Base-by-base conservation (phyloP, 1,140 invertebrate species). In the Trichonephila clavipes region DNA sequence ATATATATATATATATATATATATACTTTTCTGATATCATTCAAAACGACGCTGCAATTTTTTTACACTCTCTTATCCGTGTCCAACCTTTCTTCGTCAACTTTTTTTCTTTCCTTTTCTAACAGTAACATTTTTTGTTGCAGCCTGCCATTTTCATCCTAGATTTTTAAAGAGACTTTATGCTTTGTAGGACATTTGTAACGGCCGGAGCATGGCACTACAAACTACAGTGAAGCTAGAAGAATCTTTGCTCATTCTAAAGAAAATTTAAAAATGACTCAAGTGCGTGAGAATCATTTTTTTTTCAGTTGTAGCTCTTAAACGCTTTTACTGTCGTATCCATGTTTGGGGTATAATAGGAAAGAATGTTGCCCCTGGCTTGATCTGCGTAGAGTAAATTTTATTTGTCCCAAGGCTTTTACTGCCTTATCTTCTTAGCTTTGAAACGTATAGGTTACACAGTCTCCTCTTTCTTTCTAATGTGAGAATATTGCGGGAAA, bases 21-120 rank as follows among this genome's bases (percentile, higher is more conserved):
- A 28, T 28, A 28, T 28, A 83, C 40, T 51, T 83, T 83, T 85
- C 90, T 92, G 90, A 85, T 92, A 92, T 92, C 90, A 64, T 44
- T 81, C 88, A 89, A 69, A 89, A 89, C 62, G 87, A 24, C 87
- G 69, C 19, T 2, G 66, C 44, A 81, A 10, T 69, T 89, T 90
- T 28, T 90, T 90, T 81, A 82, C 88, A 81, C 77, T 85, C 28
- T 81, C 77, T 92, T 92, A 92, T 92, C 90, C 90, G 14, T n/a
- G n/a, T 44, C n/a, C n/a, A 24, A 28, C 44, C 59, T 58, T 92
- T 85, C 61, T 59, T 64, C 21, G 7, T 66, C 8, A 19, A 59
- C n/a, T 66, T 85, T 85, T 92, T 44, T 16, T 1, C 51, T 51
- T 51, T 51, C 51, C 7, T 51, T 51, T 51, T 7, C 51, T 51